A percentile compares a stretch with the other conserved stretches of the same genome.
Conservation (phyloP, 2,888 invertebrate genomes). For the Cryptocheilus praepositus region DNA sequence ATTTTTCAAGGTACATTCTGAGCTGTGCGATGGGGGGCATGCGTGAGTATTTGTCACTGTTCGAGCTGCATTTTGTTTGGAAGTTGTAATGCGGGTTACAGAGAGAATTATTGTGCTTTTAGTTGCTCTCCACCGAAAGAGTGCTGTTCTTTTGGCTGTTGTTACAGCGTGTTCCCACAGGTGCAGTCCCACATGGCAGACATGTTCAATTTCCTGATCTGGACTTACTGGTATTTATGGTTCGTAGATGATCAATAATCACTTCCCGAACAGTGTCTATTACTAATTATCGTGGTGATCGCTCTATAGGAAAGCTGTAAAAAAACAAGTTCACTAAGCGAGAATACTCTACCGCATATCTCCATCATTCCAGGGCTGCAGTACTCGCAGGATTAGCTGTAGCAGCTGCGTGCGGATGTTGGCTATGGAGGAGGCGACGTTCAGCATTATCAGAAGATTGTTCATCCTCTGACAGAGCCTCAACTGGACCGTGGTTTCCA, state of each 20-base stretch:
- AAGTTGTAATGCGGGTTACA: not conserved
- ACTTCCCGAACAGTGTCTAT: not conserved
- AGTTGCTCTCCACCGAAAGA: conserved; percentile 85
- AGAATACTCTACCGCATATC: too few species aligned
- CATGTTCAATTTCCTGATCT: conserved; percentile 81
- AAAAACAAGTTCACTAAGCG: too few species aligned
- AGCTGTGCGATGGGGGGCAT: conserved; percentile 67
- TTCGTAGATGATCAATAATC: conserved; percentile 64
- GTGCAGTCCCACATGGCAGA: conserved; percentile 75
- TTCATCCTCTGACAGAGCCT: conserved; percentile 84
- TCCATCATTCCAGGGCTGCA: conserved; percentile 37
- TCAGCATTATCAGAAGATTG: conserved; percentile 76
- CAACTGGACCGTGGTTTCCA: conserved; percentile 87
- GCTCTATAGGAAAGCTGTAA: too few species aligned
- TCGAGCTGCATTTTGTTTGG: not conserved
- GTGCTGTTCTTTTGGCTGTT: conserved; percentile 82
- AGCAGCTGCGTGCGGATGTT: conserved; percentile 83
- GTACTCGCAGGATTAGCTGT: conserved; percentile 83
- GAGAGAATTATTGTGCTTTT: conserved; percentile 26
- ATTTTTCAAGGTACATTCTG: conserved; percentile 62
- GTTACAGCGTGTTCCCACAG: conserved; percentile 79
- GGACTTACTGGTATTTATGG: conserved; percentile 84
- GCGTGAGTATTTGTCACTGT: conserved; percentile 56
- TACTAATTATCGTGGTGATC: too few species aligned
- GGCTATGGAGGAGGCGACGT: conserved; percentile 79